Percentiles rank a stretch among this genome's conserved stretches.
These are phyloP conservation scores for Rynchops niger DNA, from an alignment of 2,113 vertebrate genomes.

Conservation along the genomic window DNA sequence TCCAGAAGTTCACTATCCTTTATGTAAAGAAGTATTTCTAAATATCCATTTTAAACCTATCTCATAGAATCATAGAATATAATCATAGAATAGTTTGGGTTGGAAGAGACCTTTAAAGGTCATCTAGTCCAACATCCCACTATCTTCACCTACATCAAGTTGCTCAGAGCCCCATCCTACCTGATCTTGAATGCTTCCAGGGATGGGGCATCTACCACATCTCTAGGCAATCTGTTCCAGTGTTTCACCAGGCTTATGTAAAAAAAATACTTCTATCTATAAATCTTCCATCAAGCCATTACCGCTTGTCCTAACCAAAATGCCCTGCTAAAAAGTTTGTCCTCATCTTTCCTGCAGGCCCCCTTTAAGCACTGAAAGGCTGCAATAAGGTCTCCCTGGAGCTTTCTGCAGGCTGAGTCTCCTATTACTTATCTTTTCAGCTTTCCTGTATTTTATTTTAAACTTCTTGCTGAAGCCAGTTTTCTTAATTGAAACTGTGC, in stretches of 20 bases:
- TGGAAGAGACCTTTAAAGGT: not conserved
- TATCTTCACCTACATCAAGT: not conserved
- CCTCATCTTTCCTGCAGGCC: not conserved
- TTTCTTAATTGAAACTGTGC: not conserved
- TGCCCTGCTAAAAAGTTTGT: not conserved
- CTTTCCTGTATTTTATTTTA: not conserved
- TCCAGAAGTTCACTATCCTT: not conserved
- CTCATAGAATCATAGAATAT: not conserved
- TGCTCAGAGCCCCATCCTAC: not conserved
- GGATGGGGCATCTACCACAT: not conserved
- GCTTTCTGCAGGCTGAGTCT: not conserved
- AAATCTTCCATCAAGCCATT: not conserved
- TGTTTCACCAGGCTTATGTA: not conserved
- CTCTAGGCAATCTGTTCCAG: not conserved
- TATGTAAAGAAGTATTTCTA: not conserved
- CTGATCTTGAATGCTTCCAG: not conserved
- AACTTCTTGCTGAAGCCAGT: not conserved
- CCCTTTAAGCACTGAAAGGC: not conserved
- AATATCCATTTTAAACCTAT: not conserved
- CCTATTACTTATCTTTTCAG: not conserved
- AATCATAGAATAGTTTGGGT: not conserved
- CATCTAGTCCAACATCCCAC: not conserved
- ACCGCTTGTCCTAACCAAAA: not conserved
- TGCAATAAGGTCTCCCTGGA: not conserved
- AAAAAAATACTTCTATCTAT: not conserved